These are phyloP conservation scores for Cabera pusaria DNA, from an alignment of 2,888 invertebrate genomes.

Conservation along the genomic window DNA sequence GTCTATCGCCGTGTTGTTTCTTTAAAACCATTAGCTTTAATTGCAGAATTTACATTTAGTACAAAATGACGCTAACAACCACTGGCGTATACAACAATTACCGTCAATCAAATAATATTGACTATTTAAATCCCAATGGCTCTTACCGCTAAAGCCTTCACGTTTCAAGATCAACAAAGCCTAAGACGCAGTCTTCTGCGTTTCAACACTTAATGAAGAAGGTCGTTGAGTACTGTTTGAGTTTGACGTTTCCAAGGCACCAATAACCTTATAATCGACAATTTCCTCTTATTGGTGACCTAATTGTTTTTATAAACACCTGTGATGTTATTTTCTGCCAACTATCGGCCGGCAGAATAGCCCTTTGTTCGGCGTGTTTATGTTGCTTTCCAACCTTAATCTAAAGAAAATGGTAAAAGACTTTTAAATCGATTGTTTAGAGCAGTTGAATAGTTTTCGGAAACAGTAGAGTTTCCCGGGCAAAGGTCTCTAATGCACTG, in stretches of 20 bases:
- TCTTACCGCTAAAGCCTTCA: constrained; percentile 5
- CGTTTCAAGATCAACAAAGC: constrained; percentile 13
- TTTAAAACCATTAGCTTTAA: too few species aligned
- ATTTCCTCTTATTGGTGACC: constrained; percentile 35
- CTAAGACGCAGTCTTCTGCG: constrained; percentile 7
- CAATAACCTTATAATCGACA: constrained; percentile 39
- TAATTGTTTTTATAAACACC: constrained; percentile 36
- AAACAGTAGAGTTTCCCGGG: too few species aligned
- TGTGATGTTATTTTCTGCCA: constrained; percentile 22
- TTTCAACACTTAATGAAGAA: constrained; percentile 17
- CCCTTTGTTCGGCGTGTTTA: constrained; percentile 11
- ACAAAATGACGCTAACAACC: constrained; percentile 13
- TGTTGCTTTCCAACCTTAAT: too few species aligned
- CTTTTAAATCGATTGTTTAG: too few species aligned
- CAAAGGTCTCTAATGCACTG: too few species aligned
- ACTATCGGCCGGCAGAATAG: constrained; percentile 18
- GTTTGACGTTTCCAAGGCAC: constrained; percentile 28
- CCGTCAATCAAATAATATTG: constrained; percentile 18
- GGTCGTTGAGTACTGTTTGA: constrained; percentile 13
- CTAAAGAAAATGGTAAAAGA: too few species aligned
- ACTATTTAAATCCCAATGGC: constrained; percentile 7
- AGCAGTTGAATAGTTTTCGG: too few species aligned
- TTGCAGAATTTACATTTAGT: too few species aligned
- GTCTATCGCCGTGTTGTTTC: too few species aligned
- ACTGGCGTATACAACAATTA: constrained; percentile 10